phyloP scores from a whole-genome alignment of 1,140 invertebrate species.

The Papilio xuthus region DNA sequence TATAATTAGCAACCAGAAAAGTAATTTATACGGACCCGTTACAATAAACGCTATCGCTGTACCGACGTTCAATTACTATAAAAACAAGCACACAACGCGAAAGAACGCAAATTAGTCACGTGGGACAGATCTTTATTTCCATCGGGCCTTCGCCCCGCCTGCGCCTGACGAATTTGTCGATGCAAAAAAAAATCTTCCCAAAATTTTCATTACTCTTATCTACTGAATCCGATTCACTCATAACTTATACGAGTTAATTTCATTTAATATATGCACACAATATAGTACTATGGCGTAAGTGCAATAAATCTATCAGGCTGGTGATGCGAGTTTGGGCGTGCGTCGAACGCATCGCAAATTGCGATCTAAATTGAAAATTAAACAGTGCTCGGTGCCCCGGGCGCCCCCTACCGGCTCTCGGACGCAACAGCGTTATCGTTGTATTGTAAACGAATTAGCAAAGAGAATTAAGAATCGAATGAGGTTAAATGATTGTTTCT shows the following conservation, averaged over 20 bases:
- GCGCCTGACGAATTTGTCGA: constrained; percentile 68
- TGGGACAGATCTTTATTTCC: constrained; percentile 72
- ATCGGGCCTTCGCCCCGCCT: constrained; percentile 43
- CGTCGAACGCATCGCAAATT: constrained; percentile 78
- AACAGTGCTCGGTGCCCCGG: constrained; percentile 69
- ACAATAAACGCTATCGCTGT: constrained; percentile 56
- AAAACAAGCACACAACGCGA: constrained; percentile 55
- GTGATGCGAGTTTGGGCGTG: constrained; percentile 75
- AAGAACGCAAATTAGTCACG: constrained; percentile 63
- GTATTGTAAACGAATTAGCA: constrained; percentile 39
- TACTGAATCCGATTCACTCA: constrained; percentile 55
- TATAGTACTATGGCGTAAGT: constrained; percentile 63
- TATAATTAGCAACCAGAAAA: constrained; percentile 31
- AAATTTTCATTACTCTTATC: constrained; percentile 77
- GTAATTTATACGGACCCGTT: constrained; percentile 33
- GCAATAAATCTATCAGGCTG: constrained; percentile 75
- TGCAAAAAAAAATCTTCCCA: constrained; percentile 59
- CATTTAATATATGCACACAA: constrained; percentile 72
- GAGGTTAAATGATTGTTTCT: constrained; percentile 26
- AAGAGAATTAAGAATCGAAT: constrained; percentile 37
- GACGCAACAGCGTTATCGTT: constrained; percentile 19
- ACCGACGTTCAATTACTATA: constrained; percentile 58
- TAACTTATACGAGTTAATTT: constrained; percentile 75
- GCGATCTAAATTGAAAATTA: constrained; percentile 83
- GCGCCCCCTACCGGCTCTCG: constrained; percentile 45